phyloP scores from a whole-genome alignment of 2,888 invertebrate species.

The Mythimna lalbum region DNA sequence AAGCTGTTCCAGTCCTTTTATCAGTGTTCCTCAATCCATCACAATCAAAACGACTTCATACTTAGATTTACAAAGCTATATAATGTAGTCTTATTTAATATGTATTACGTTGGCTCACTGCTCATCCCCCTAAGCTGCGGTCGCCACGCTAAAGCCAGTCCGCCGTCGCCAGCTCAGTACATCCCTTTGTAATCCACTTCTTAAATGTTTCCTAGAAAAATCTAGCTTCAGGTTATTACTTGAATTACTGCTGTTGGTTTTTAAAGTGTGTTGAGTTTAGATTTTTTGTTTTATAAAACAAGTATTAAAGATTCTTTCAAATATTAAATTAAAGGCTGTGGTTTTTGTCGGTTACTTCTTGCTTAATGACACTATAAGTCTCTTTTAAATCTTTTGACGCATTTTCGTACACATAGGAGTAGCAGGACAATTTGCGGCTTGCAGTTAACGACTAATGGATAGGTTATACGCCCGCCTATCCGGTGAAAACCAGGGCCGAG shows the following conservation, averaged over 20 bases:
- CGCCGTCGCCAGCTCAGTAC: constrained; percentile 41
- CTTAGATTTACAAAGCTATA: constrained; percentile 14
- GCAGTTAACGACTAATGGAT: too few relatives aligned
- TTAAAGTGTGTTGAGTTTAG: not conserved
- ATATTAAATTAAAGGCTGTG: not conserved
- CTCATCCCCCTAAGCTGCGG: constrained; percentile 54
- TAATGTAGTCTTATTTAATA: constrained; percentile 57
- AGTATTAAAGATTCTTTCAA: not conserved
- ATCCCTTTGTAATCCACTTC: constrained; percentile 56
- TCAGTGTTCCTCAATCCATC: constrained; percentile 7
- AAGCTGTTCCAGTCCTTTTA: not conserved
- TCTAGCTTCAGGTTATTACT: constrained; percentile 43
- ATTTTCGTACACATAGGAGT: too few relatives aligned
- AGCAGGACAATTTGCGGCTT: too few relatives aligned
- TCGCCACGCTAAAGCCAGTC: constrained; percentile 51
- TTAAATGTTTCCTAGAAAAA: constrained; percentile 56
- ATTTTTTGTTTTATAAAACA: not conserved
- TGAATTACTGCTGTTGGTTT: constrained; percentile 13
- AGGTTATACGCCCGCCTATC: too few relatives aligned
- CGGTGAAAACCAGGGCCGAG: too few relatives aligned
- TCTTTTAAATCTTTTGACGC: too few relatives aligned
- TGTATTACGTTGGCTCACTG: constrained; percentile 54
- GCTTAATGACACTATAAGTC: too few relatives aligned
- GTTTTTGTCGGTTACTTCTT: not conserved
- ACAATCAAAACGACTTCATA: constrained; percentile 16